Evolutionary conservation across 2,888 invertebrate genomes (phyloP).

Genomic region (Blastobasis adustella): DNA sequence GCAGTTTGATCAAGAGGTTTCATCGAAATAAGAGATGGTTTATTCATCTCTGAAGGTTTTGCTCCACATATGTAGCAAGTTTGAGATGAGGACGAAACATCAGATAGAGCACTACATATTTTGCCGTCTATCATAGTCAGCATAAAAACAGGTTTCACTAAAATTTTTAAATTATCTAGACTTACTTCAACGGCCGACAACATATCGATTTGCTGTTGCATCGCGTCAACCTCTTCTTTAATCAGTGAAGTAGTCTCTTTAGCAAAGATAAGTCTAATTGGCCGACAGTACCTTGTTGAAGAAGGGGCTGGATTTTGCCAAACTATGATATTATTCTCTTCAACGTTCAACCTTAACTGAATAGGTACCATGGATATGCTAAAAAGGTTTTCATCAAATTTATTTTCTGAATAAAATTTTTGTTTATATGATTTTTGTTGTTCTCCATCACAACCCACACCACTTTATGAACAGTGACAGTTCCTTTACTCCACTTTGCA

Average conservation of each 20-base stretch:
- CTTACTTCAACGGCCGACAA: background rate
- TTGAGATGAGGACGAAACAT: background rate
- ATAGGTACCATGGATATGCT: background rate
- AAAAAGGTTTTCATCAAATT: background rate
- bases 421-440: background rate
- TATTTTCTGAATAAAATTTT: background rate
- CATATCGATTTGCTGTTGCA: background rate
- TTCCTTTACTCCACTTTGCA: background rate
- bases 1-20: background rate
- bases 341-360: background rate
- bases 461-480: background rate
- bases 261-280: background rate
- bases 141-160: no score
- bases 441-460: slow-evolving; percentile 4
- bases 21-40: background rate
- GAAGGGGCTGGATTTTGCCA: background rate
- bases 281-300: background rate
- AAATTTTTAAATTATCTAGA: no score
- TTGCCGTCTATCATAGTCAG: slow-evolving; percentile 3
- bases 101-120: background rate
- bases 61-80: background rate
- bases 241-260: background rate
- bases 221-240: background rate
- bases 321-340: background rate
- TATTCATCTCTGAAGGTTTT: background rate